These are phyloP conservation scores for Drosophila anomalata DNA, from an alignment of 2,888 invertebrate genomes.

Conservation along the genomic window DNA sequence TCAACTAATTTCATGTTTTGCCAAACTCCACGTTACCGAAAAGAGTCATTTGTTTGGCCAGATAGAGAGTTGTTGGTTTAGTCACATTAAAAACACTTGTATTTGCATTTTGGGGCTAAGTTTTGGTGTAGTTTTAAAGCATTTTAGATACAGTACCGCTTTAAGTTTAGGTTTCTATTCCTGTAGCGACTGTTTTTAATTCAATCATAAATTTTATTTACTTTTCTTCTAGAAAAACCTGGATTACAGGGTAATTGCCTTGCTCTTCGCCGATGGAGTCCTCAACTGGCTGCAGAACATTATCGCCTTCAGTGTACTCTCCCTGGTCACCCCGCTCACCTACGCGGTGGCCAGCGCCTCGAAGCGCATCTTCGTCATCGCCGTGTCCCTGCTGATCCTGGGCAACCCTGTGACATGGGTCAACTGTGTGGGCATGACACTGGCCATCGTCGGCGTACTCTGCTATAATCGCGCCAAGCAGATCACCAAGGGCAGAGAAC, in stretches of 20 bases:
- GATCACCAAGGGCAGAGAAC: conserved; percentile 86
- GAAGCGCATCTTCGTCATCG: conserved; percentile 96
- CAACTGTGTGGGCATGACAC: conserved; percentile 95
- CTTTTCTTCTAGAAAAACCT: conserved; percentile 84
- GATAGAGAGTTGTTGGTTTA: not conserved
- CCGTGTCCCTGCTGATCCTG: conserved; percentile 92
- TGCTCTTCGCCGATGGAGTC: conserved; percentile 91
- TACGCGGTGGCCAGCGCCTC: conserved; percentile 98
- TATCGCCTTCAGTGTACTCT: conserved; percentile 96
- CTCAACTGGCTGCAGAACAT: conserved; percentile 98
- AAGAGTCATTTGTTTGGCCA: not conserved
- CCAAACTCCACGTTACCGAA: conserved; percentile 1
- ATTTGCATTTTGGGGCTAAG: not conserved
- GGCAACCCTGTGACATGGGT: conserved; percentile 95
- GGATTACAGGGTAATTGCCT: conserved; percentile 86
- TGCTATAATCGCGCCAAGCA: conserved; percentile 95
- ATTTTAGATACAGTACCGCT: not conserved
- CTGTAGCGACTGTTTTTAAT: not conserved
- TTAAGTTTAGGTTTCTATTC: not conserved
- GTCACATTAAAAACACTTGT: not conserved
- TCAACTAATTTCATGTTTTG: not conserved
- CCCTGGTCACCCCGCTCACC: conserved; percentile 95
- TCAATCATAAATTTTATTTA: not conserved
- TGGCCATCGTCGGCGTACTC: conserved; percentile 95
- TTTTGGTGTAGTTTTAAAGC: not conserved